These are phyloP conservation scores for Lepeophtheirus salmonis DNA, from an alignment of 1,140 invertebrate genomes.

Conservation along the genomic window DNA sequence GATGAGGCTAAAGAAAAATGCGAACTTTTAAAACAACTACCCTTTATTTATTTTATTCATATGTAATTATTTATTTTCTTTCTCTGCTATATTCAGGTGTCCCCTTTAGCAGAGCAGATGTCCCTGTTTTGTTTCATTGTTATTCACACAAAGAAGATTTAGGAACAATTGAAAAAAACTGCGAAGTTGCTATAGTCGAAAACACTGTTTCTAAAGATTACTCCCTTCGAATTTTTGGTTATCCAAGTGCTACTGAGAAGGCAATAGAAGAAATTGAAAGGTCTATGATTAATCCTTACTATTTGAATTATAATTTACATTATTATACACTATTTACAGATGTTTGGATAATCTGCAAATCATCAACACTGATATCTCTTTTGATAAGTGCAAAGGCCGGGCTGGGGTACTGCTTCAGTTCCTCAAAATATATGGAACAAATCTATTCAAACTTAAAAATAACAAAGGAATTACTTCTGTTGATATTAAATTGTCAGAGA, in stretches of 20 bases:
- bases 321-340: not conserved
- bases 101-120: not conserved
- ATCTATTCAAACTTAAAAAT: not conserved
- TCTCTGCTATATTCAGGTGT: not conserved
- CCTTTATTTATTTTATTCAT: not conserved
- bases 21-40: not conserved
- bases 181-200: not conserved
- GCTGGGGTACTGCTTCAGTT: too few relatives aligned
- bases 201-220: not conserved
- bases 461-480: not conserved
- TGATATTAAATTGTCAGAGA: not conserved
- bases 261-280: not conserved
- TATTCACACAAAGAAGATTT: not conserved
- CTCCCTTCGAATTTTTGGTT: not conserved
- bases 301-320: not conserved
- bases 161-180: not conserved
- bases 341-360: not conserved
- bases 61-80: not conserved
- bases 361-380: not conserved
- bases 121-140: not conserved
- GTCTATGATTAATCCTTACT: not conserved
- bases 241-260: not conserved
- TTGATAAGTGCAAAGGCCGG: too few relatives aligned
- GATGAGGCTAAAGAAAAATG: too few relatives aligned
- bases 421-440: not conserved